Evolutionary conservation across 2,113 vertebrate species (phyloP), one percentile per base, ranked within the genome.

Genomic region (Stegastes partitus): DNA sequence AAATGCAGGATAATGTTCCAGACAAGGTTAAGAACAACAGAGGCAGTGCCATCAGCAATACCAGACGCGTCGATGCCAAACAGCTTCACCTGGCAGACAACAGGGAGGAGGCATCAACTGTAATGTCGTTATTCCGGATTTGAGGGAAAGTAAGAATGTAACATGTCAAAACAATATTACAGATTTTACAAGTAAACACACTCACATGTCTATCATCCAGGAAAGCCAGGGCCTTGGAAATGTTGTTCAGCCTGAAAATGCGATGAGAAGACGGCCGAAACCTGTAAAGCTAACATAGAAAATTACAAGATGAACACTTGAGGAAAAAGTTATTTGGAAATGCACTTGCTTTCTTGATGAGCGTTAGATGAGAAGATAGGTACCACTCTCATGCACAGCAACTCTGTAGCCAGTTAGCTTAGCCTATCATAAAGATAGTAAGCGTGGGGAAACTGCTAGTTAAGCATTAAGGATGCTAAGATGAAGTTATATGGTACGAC

Each of bases 1-100:
- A 98, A 97, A 89, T 96, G 96, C 68, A 98, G 93, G 82, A 99
- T 97, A 83, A 99, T 96, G 92, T 95, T 98, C 97, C 97, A 98
- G 89, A 98, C 92, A 42, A 99, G 94, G 31, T 95, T 95, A 7
- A 99, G 96, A 26, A 98, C 95, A 85, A 96, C 90, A 22, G 96
- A 96, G 3, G 97, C 95, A 83, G 96, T 92, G 70, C 97, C 97
- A 59, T 98, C 96, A 18, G 96, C 96, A 85, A 99, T 95, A 86
- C 96, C 94, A 7, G 96, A 95, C 9, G 97, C 96, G 7, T 98
- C 97, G 0, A 98, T 96, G 89, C 95, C 97, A 70, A 96, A 93
- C 83, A 98, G 93, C 79, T 96, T 97, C 63, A 98, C 97, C 97
- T 99, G 81, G 4, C 44, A 11, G 34, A 68, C 1, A 61, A 11